Evolutionary conservation across 2,888 invertebrate genomes (phyloP).

Genomic region (Apodemia hepburni): DNA sequence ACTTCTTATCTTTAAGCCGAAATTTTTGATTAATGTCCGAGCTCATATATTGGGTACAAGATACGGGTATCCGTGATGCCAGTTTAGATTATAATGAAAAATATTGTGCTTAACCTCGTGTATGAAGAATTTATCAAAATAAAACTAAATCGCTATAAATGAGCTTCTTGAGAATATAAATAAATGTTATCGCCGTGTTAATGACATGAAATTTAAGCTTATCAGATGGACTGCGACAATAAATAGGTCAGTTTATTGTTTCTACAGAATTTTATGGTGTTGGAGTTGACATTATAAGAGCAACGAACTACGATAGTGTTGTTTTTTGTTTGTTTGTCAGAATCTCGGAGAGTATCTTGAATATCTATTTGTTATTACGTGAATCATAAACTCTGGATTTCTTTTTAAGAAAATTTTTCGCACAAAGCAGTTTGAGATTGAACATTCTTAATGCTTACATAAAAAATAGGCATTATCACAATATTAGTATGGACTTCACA

Average conservation of each 20-base stretch:
- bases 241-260: slow-evolving; percentile 71
- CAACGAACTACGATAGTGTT: slow-evolving; percentile 38
- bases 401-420: too few species aligned
- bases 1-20: slow-evolving; percentile 46
- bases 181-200: slow-evolving; percentile 53
- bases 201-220: slow-evolving; percentile 63
- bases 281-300: slow-evolving; percentile 44
- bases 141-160: slow-evolving; percentile 28
- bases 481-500: too few species aligned
- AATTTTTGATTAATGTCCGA: slow-evolving; percentile 58
- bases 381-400: too few species aligned
- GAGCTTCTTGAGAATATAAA: slow-evolving; percentile 27
- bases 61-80: slow-evolving; percentile 38
- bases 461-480: too few species aligned
- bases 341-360: neutral
- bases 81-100: slow-evolving; percentile 53
- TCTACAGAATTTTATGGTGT: slow-evolving; percentile 55
- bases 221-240: slow-evolving; percentile 60
- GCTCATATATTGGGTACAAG: slow-evolving; percentile 35
- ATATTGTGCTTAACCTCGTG: slow-evolving; percentile 38
- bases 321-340: slow-evolving; percentile 16
- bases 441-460: too few species aligned
- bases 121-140: slow-evolving; percentile 38
- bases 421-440: too few species aligned
- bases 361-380: neutral